Evolutionary conservation across 2,888 invertebrate species (phyloP), one percentile per base, ranked within the genome.

Genomic region (Caenorhabditis doughertyi): DNA sequence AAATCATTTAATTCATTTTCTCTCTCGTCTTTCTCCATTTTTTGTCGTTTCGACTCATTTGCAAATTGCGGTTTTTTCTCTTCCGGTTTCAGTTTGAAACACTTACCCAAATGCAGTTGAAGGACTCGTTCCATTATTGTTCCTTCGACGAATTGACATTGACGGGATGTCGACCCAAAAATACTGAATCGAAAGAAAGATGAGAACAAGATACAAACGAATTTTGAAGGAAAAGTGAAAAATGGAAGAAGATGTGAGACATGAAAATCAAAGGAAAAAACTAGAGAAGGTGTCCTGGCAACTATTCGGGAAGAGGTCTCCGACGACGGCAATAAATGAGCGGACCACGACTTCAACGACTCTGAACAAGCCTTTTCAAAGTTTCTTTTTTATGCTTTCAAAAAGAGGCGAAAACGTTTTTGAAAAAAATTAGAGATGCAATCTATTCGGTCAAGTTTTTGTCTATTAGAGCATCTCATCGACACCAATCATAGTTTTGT

Each of bases 91-190:
- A 42, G 18, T 23, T 72, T 29, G 60, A 68, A 76, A 67, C 51
- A 76, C 81, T 76, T 71, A 82, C 82, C 82, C 82, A 60, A 82
- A 82, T 56, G 82, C 82, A 16, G 68, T 76, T 65, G 82, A 72
- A 35, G 81, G 76, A 56, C 60, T 77, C 49, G 77, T 73, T 77
- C 82, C 82, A 82, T 82, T 82, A 47, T 82, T 77, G 51, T 82
- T 76, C 56, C 82, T 58, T 47, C 82, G 71, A 55, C 82, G 82
- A 60, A 82, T 82, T 62, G 82, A 82, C 82, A 82, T 82, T 68
- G 68, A 68, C 68, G 60, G 60, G 35, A 67, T 21, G 42, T 25
- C 67, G 60, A 76, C 51, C 68, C 68, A 65, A 32, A 62, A 74
- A 44, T 64, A 58, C 56, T 49, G 55, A 74, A 35, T 73, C 42